phyloP scores from a whole-genome alignment of 2,113 vertebrate species.

The Osmerus eperlanus region DNA sequence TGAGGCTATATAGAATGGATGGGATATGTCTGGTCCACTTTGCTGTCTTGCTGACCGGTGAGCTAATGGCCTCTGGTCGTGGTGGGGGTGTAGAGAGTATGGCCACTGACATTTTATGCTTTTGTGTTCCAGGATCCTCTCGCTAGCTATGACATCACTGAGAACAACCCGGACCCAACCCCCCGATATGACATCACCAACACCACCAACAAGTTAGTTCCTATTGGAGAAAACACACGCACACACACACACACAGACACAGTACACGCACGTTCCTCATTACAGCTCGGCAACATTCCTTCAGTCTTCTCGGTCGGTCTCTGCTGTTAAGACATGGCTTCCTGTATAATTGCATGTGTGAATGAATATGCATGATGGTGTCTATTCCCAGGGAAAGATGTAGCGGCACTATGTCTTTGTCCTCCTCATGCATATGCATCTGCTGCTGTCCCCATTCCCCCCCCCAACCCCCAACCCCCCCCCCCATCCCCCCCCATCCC shows the following conservation, averaged over 20 bases:
- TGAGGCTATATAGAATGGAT: conserved; percentile 57
- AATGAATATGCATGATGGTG: conserved; percentile 54
- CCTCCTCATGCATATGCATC: conserved; percentile 64
- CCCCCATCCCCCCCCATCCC: too few relatives aligned
- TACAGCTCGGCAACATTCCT: neutral
- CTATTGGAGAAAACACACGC: neutral
- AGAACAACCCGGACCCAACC: conserved; percentile 87
- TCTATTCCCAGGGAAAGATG: conserved; percentile 41
- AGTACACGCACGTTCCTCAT: neutral
- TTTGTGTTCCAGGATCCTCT: conserved; percentile 80
- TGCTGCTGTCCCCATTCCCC: conserved; percentile 25
- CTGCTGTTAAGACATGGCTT: conserved; percentile 40
- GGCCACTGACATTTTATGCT: conserved; percentile 51
- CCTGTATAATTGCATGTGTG: conserved; percentile 53
- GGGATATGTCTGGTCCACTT: conserved; percentile 63
- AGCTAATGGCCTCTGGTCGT: conserved; percentile 37
- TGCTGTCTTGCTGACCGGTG: conserved; percentile 42
- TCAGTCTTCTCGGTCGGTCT: neutral
- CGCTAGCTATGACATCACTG: conserved; percentile 91
- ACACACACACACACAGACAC: neutral
- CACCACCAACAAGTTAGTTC: conserved; percentile 84
- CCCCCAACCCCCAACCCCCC: too few relatives aligned
- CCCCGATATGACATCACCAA: conserved; percentile 82
- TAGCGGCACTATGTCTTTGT: conserved; percentile 54
- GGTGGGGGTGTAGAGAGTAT: conserved; percentile 45